Evolutionary conservation across 2,113 vertebrate species (phyloP).

Genomic region (Cyanoramphus novaezelandiae): DNA sequence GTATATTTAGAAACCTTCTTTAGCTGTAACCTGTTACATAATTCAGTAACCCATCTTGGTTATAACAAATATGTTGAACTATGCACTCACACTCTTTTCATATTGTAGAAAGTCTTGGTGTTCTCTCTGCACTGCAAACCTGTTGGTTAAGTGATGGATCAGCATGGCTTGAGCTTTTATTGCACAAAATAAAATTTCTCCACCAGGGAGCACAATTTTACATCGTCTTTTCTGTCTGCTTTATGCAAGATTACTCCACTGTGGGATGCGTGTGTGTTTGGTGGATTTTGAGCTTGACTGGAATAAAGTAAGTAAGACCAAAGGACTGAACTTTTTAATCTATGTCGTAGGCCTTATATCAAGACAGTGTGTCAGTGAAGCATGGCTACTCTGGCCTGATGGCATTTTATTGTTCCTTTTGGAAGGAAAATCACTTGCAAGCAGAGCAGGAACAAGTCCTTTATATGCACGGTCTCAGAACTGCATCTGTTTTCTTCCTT

Average conservation of each 20-base stretch:
- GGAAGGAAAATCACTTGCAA: background rate
- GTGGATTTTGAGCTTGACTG: background rate
- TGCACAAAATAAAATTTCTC: background rate
- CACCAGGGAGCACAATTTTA: constrained; percentile 36
- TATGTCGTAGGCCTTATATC: background rate
- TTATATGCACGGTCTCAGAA: background rate
- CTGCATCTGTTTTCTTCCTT: background rate
- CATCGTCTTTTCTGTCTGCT: background rate
- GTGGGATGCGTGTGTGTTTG: background rate
- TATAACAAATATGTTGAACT: constrained; percentile 26
- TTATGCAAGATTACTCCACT: background rate
- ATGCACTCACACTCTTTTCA: background rate
- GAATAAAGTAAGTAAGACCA: background rate
- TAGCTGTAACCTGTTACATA: constrained; percentile 3
- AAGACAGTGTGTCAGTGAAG: background rate
- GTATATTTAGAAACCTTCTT: background rate
- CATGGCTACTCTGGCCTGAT: background rate
- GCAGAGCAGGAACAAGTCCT: background rate
- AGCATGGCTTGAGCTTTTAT: background rate
- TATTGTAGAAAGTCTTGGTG: background rate
- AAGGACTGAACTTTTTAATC: background rate
- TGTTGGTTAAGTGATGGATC: background rate
- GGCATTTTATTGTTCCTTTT: background rate
- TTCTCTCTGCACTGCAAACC: background rate
- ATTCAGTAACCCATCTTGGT: background rate